phyloP scores from a whole-genome alignment of 2,888 invertebrate species.

The Therioaphis trifolii region DNA sequence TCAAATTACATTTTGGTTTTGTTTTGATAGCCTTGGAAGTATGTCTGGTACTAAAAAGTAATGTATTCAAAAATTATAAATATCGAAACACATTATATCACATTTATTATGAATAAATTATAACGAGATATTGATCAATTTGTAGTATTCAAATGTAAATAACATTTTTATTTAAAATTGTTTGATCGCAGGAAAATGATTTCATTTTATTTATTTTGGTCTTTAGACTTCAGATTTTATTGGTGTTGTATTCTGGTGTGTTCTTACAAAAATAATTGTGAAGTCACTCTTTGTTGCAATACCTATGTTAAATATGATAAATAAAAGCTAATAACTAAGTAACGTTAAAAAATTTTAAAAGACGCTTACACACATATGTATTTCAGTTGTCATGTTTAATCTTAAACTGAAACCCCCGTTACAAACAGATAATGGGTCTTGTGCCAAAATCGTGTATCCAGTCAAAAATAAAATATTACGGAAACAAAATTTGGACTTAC shows the following conservation, averaged over 20 bases:
- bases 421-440: not conserved
- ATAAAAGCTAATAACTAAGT: slow-evolving; percentile 24
- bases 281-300: slow-evolving; percentile 13
- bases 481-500: not conserved
- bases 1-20: not conserved
- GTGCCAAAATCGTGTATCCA: slow-evolving; percentile 17
- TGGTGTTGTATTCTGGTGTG: not conserved
- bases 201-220: not conserved
- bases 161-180: not conserved
- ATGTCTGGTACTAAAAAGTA: not conserved
- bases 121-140: not conserved
- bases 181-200: no score
- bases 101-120: not conserved
- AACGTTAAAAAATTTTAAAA: slow-evolving; percentile 24
- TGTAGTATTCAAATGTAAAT: not conserved
- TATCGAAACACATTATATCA: not conserved
- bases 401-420: slow-evolving; percentile 19
- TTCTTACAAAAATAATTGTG: slow-evolving; percentile 14
- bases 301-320: not conserved
- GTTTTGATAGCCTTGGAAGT: not conserved
- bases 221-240: no score
- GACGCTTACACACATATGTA: not conserved
- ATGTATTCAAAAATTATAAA: not conserved
- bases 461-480: not conserved
- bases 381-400: slow-evolving; percentile 30